Evolutionary conservation across 2,888 invertebrate genomes (phyloP).

Genomic region (Heliconius erato): DNA sequence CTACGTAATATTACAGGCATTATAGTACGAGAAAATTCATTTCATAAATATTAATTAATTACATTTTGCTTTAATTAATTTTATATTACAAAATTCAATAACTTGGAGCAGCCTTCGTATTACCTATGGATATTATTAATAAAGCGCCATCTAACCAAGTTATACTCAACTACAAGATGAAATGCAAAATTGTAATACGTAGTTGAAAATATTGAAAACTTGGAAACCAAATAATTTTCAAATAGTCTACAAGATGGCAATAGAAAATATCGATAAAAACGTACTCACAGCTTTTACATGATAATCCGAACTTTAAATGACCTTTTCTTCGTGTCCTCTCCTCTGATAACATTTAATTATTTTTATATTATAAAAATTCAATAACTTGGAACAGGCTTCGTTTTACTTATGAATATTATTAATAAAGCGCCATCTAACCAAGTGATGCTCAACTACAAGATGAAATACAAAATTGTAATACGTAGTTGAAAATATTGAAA

Average conservation of each 20-base stretch:
- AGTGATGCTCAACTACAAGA: background rate
- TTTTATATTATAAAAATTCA: background rate
- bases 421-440: conserved; percentile 12
- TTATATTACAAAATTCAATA: background rate
- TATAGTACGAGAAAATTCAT: background rate
- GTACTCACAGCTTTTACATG: conserved; percentile 24
- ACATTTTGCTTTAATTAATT: background rate
- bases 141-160: conserved; percentile 8
- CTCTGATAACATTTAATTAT: conserved; percentile 66
- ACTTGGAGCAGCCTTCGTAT: too few species aligned
- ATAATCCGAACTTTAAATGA: conserved; percentile 83
- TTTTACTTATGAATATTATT: background rate
- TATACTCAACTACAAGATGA: background rate
- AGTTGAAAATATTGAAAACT: background rate
- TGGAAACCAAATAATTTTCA: background rate
- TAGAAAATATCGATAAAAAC: conserved; percentile 38
- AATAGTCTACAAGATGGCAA: conserved; percentile 19
- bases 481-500: background rate
- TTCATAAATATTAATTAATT: background rate
- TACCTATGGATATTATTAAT: background rate
- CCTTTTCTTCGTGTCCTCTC: conserved; percentile 77
- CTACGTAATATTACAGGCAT: background rate
- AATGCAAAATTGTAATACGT: background rate
- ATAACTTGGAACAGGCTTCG: background rate
- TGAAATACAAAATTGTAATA: background rate